Percentiles rank a stretch among this genome's conserved stretches.
phyloP scores from a whole-genome alignment of 2,888 invertebrate species.

The Dryobotodes eremita region DNA sequence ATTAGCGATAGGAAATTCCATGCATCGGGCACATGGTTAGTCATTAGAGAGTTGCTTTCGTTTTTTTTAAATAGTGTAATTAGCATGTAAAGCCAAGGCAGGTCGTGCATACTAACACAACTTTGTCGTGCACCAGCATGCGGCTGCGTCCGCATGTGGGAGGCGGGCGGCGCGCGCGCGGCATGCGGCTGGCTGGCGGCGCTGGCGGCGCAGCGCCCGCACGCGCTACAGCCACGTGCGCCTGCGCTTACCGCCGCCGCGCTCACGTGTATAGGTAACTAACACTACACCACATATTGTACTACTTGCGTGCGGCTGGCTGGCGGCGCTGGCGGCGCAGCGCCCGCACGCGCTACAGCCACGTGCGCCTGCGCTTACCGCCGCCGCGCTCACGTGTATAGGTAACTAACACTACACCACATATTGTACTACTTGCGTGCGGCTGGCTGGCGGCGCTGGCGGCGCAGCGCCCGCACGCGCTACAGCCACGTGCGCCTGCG shows the following conservation, averaged over 20 bases:
- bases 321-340: slow-evolving; percentile 79
- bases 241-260: slow-evolving; percentile 75
- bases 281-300: not conserved
- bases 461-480: slow-evolving; percentile 76
- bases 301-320: slow-evolving; percentile 77
- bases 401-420: slow-evolving; percentile 10
- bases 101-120: not conserved
- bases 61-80: too few relatives aligned
- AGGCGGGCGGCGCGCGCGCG: slow-evolving; percentile 81
- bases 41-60: too few relatives aligned
- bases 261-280: slow-evolving; percentile 62
- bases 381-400: slow-evolving; percentile 65
- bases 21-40: not conserved
- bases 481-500: slow-evolving; percentile 81
- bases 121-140: slow-evolving; percentile 69
- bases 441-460: slow-evolving; percentile 83
- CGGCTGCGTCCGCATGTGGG: slow-evolving; percentile 82
- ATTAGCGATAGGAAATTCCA: not conserved
- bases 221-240: slow-evolving; percentile 81
- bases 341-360: slow-evolving; percentile 82
- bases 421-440: slow-evolving; percentile 76
- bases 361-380: slow-evolving; percentile 79
- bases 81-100: not conserved
- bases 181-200: slow-evolving; percentile 84
- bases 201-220: slow-evolving; percentile 78